Conservation (phyloP, 2,797 vertebrate species). For the Naso thynnoides region DNA sequence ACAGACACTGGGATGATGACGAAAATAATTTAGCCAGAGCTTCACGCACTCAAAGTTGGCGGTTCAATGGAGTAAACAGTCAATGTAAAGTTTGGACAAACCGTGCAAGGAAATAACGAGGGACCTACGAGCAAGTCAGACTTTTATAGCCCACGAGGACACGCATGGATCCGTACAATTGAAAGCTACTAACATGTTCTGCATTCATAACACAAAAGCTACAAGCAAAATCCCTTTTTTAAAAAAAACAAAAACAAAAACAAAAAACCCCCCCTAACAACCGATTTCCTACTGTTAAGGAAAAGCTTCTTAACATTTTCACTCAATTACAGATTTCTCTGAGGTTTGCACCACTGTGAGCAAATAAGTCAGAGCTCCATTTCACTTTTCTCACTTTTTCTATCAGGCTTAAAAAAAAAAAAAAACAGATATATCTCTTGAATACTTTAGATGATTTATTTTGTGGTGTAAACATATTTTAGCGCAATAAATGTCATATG, state of each 20-base stretch:
- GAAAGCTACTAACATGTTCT: too few relatives aligned
- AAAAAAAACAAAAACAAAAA: too few relatives aligned
- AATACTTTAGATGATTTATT: constrained; percentile 9
- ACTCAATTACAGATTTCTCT: background rate
- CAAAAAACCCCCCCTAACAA: too few relatives aligned
- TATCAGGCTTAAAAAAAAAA: constrained; percentile 26
- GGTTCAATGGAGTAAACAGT: constrained; percentile 17
- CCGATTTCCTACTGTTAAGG: background rate
- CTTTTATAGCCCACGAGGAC: background rate
- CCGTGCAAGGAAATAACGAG: background rate
- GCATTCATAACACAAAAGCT: constrained; percentile 9
- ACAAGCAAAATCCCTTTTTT: background rate
- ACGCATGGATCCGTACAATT: too few relatives aligned
- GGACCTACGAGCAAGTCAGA: background rate
- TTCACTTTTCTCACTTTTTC: constrained; percentile 11
- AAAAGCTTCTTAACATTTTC: background rate
- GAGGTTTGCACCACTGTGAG: background rate
- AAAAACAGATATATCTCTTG: background rate
- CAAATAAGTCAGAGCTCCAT: background rate
- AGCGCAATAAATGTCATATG: constrained; percentile 25
- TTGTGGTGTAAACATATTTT: constrained; percentile 27
- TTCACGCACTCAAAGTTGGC: constrained; percentile 17
- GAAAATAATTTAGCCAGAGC: constrained; percentile 52
- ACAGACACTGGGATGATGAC: constrained; percentile 52
- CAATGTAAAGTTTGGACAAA: constrained; percentile 18